Conservation (phyloP, 2,113 vertebrate genomes). For the Silurus asotus region DNA sequence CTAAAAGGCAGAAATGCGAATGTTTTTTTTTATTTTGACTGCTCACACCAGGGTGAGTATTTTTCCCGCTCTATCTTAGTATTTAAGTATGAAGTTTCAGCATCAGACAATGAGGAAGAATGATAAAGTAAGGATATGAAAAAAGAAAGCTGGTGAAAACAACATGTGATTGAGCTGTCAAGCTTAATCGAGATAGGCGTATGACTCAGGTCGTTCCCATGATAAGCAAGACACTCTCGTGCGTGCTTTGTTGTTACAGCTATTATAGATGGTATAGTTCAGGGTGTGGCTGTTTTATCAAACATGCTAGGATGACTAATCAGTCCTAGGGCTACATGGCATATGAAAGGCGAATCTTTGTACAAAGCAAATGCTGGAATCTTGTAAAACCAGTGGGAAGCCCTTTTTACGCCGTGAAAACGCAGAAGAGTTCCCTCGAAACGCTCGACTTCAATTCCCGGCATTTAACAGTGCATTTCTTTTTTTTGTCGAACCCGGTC, state of each 20-base stretch:
- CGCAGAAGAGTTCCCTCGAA: neutral
- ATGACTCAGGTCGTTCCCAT: slow-evolving; percentile 37
- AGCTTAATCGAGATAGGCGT: slow-evolving; percentile 4
- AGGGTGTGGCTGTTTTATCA: slow-evolving; percentile 54
- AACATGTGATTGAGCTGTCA: neutral
- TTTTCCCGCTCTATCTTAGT: neutral
- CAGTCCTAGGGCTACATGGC: slow-evolving; percentile 47
- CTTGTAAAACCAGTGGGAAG: slow-evolving; percentile 54
- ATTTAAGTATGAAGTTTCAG: neutral
- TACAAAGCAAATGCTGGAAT: slow-evolving; percentile 52
- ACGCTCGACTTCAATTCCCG: neutral
- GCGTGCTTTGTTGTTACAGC: slow-evolving; percentile 46
- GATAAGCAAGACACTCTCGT: slow-evolving; percentile 44
- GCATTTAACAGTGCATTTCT: neutral
- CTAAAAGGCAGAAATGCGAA: neutral
- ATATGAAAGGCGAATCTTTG: slow-evolving; percentile 52
- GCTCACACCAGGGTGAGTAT: neutral
- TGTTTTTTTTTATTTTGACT: neutral
- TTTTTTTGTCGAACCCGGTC: neutral
- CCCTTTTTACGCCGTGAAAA: slow-evolving; percentile 9
- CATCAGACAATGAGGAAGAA: neutral
- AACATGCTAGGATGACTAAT: slow-evolving; percentile 54
- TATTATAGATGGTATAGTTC: slow-evolving; percentile 52
- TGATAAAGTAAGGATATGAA: neutral
- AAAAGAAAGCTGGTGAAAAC: neutral